These are phyloP conservation scores for Apantesis nais DNA, from an alignment of 2,888 invertebrate genomes.

Conservation along the genomic window DNA sequence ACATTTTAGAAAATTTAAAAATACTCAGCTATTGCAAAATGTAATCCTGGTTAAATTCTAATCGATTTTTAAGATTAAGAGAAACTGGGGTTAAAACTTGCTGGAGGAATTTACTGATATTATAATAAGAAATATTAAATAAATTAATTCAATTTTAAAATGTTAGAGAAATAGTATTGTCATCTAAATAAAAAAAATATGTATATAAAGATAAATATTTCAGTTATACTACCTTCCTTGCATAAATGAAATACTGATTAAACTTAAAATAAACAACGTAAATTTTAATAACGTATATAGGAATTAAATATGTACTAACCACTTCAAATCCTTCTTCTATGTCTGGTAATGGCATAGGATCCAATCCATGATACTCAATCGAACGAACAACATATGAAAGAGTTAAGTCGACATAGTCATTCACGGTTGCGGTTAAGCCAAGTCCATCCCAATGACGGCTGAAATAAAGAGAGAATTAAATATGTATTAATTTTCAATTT, in stretches of 20 bases:
- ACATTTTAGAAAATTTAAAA: neutral
- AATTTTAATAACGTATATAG: neutral
- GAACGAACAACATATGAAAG: slow-evolving; percentile 72
- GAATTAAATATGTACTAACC: slow-evolving; percentile 55
- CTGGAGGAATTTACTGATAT: too few relatives aligned
- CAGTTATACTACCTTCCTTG: too few relatives aligned
- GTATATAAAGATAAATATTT: neutral
- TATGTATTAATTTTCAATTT: too few relatives aligned
- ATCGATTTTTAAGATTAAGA: neutral
- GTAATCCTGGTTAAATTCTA: neutral
- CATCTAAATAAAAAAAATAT: neutral
- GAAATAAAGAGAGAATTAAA: slow-evolving; percentile 15
- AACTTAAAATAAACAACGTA: neutral
- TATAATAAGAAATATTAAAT: too few relatives aligned
- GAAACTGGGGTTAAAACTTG: neutral
- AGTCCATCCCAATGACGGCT: slow-evolving; percentile 66
- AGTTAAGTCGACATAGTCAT: slow-evolving; percentile 79
- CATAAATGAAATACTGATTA: neutral
- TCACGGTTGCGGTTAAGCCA: slow-evolving; percentile 69
- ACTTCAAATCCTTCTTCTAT: slow-evolving; percentile 77
- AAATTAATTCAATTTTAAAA: neutral
- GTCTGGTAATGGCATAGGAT: slow-evolving; percentile 80
- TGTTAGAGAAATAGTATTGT: neutral
- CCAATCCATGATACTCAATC: slow-evolving; percentile 73
- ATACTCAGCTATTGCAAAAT: neutral